Percentiles rank a stretch among this genome's conserved stretches.
Conservation (phyloP, 1,140 invertebrate genomes). For the Berghia stephanieae region DNA sequence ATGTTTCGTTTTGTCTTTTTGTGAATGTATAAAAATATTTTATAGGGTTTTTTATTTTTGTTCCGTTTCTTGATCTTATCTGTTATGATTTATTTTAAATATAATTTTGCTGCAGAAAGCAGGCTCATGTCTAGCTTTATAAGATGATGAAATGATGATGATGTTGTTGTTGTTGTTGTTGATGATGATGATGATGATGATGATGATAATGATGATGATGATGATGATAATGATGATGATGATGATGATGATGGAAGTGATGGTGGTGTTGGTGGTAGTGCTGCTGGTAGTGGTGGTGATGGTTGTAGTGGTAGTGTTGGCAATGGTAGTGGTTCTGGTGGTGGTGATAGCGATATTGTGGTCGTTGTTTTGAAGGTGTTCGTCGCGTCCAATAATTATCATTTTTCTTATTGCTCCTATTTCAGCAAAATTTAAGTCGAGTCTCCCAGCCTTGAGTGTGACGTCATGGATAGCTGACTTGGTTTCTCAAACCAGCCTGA, state of each 20-base stretch:
- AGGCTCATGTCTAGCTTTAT: too few relatives aligned
- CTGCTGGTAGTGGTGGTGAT: constrained; percentile 24
- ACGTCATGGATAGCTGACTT: constrained; percentile 14
- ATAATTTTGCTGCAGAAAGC: too few relatives aligned
- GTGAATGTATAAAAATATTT: too few relatives aligned
- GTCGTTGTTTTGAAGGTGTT: too few relatives aligned
- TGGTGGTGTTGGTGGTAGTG: constrained; percentile 8
- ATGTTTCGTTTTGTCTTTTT: too few relatives aligned
- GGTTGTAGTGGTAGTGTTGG: not conserved
- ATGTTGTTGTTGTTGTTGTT: not conserved
- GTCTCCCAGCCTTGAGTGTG: not conserved
- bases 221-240: constrained; percentile 31
- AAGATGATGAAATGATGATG: not conserved
- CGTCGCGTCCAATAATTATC: too few relatives aligned
- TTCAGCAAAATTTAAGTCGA: not conserved
- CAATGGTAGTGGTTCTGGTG: not conserved
- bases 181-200: constrained; percentile 21
- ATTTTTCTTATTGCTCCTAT: not conserved
- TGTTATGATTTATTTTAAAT: too few relatives aligned
- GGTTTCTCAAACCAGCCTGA: constrained; percentile 20
- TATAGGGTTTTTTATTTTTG: too few relatives aligned
- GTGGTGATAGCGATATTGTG: too few relatives aligned
- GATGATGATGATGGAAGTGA: constrained; percentile 25
- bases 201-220: constrained; percentile 11
- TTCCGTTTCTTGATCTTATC: too few relatives aligned